phyloP scores from a whole-genome alignment of 2,888 invertebrate genomes.

The Drosophila picticornis region DNA sequence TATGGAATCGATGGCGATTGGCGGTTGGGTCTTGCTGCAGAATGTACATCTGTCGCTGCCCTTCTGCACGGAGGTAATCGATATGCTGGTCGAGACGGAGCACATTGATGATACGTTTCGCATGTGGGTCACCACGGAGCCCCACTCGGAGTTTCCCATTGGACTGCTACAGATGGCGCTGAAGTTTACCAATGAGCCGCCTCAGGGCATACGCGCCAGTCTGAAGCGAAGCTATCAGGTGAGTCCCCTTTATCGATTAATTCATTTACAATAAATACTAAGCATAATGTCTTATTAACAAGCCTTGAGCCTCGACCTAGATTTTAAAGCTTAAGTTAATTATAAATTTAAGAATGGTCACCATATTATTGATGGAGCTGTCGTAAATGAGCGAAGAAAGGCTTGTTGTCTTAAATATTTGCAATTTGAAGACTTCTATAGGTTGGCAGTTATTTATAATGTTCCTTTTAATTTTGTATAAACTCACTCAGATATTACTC shows the following conservation, averaged over 20 bases:
- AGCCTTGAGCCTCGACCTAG: neutral
- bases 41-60: slow-evolving; percentile 98
- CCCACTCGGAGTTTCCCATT: slow-evolving; percentile 97
- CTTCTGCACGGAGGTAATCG: slow-evolving; percentile 96
- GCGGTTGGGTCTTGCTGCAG: slow-evolving; percentile 97
- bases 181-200: slow-evolving; percentile 99
- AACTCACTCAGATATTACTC: neutral
- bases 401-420: neutral
- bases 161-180: slow-evolving; percentile 95
- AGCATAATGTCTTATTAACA: neutral
- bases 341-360: neutral
- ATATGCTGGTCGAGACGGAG: slow-evolving; percentile 94
- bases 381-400: neutral
- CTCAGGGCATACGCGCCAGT: slow-evolving; percentile 97
- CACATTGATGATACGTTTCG: slow-evolving; percentile 93
- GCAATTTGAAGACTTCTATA: neutral
- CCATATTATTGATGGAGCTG: neutral
- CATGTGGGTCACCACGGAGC: slow-evolving; percentile 98
- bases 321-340: neutral
- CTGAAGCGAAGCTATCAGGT: slow-evolving; percentile 96
- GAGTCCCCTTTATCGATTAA: slow-evolving; percentile 12
- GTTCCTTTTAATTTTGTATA: neutral
- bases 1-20: slow-evolving; percentile 91
- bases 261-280: neutral
- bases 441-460: neutral